Percentiles rank a stretch among this genome's conserved stretches.
These are phyloP conservation scores for Agrilus biguttatus DNA, from an alignment of 2,888 invertebrate genomes.

Conservation along the genomic window DNA sequence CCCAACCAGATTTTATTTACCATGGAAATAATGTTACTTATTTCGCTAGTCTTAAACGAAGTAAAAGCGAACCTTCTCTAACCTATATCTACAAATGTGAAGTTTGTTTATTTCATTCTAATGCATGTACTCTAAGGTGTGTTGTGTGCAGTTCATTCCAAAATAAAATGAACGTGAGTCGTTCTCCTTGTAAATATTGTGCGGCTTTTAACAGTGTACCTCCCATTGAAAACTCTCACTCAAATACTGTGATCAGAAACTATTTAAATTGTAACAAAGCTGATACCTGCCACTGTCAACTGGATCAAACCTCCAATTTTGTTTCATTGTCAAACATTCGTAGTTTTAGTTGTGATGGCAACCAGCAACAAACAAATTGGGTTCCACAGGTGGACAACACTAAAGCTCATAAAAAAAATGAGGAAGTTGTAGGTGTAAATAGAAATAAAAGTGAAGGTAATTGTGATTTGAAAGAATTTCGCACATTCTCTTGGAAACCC, in stretches of 20 bases:
- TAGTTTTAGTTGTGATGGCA: constrained; percentile 28
- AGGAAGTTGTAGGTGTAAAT: constrained; percentile 29
- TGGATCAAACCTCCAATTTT: constrained; percentile 17
- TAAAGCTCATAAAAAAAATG: constrained; percentile 17
- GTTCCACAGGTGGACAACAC: constrained; percentile 20
- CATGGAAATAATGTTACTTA: neutral
- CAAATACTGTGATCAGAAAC: constrained; percentile 15
- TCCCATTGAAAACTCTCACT: constrained; percentile 24
- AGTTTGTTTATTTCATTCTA: constrained; percentile 12
- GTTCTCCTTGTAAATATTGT: constrained; percentile 28
- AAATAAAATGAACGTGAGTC: constrained; percentile 26
- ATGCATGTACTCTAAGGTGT: constrained; percentile 16
- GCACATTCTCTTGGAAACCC: constrained; percentile 23
- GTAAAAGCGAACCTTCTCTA: constrained; percentile 13
- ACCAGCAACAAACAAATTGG: constrained; percentile 19
- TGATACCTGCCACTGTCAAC: constrained; percentile 23
- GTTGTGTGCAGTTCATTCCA: constrained; percentile 21
- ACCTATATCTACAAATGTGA: constrained; percentile 11
- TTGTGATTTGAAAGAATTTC: no score
- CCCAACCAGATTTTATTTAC: no score
- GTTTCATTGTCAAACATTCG: constrained; percentile 26
- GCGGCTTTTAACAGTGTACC: constrained; percentile 18
- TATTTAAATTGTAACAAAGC: constrained; percentile 22
- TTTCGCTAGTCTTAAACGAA: constrained; percentile 4
- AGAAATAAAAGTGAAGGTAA: constrained; percentile 9